These are phyloP conservation scores for Craterocephalus amniculus DNA, from an alignment of 2,797 vertebrate genomes.

Conservation along the genomic window DNA sequence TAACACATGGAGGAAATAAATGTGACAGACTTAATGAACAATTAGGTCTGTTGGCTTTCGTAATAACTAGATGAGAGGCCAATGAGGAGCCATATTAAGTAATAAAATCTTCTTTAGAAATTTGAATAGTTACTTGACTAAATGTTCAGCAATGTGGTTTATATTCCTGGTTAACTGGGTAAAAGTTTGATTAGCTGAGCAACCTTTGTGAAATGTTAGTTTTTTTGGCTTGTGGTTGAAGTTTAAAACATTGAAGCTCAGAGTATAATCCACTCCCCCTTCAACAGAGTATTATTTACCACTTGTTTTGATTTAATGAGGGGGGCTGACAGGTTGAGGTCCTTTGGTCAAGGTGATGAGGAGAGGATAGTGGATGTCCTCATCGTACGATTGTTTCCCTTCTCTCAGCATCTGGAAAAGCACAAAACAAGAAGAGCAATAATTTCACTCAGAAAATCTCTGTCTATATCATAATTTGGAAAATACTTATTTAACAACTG, in stretches of 20 bases:
- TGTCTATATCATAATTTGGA: background rate
- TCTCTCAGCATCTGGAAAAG: conserved; percentile 89
- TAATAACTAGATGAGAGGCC: conserved; percentile 12
- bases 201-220: conserved; percentile 2
- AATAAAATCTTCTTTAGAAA: conserved; percentile 1
- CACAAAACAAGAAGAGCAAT: conserved; percentile 28
- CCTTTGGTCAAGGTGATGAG: conserved; percentile 89
- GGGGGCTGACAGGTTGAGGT: conserved; percentile 59
- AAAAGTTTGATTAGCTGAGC: conserved; percentile 10
- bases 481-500: background rate
- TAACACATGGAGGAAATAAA: conserved; percentile 14
- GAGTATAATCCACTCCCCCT: background rate
- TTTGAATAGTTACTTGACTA: conserved; percentile 12
- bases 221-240: conserved; percentile 22
- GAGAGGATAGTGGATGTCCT: conserved; percentile 95
- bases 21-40: conserved; percentile 1
- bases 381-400: conserved; percentile 90
- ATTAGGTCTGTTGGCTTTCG: conserved; percentile 5
- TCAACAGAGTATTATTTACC: conserved; percentile 9
- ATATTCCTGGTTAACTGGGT: conserved; percentile 26
- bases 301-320: conserved; percentile 60
- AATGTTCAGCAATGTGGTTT: conserved; percentile 22
- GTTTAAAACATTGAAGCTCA: conserved; percentile 8
- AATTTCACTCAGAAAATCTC: background rate
- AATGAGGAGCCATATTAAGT: conserved; percentile 10